These are phyloP conservation scores for Coregonus suidteri DNA, from an alignment of 2,797 vertebrate species.

Conservation along the genomic window DNA sequence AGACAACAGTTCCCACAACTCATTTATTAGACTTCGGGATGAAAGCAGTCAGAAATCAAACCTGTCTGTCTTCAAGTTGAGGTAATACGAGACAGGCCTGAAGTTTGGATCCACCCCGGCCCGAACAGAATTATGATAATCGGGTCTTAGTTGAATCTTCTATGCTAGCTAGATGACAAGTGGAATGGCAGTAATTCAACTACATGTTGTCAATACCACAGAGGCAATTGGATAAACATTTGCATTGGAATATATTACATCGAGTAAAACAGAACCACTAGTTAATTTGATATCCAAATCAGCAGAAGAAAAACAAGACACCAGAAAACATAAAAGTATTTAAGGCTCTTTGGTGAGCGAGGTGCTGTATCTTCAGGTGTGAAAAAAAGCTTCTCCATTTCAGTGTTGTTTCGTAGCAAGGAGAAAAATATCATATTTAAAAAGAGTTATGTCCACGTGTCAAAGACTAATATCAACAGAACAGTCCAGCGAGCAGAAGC, in stretches of 20 bases:
- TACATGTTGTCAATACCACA: background rate
- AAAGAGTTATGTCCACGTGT: background rate
- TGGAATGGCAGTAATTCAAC: background rate
- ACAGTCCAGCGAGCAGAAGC: background rate
- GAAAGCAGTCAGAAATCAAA: background rate
- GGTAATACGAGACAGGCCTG: background rate
- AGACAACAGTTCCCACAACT: too few relatives aligned
- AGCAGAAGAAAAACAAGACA: background rate
- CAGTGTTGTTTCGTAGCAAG: background rate
- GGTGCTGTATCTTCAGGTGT: background rate
- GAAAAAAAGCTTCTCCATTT: background rate
- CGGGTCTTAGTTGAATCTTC: background rate
- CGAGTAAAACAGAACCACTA: too few relatives aligned
- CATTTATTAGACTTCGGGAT: too few relatives aligned
- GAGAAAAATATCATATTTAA: background rate
- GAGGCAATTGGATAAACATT: background rate
- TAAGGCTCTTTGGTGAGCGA: background rate
- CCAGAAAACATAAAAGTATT: background rate
- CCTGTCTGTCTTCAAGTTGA: background rate
- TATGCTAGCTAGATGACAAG: background rate
- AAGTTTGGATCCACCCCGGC: background rate
- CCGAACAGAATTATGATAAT: background rate
- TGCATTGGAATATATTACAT: too few relatives aligned
- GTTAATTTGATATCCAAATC: background rate
- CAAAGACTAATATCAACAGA: background rate